Evolutionary conservation across 2,113 vertebrate species (phyloP).

Genomic region (Gulo gulo): DNA sequence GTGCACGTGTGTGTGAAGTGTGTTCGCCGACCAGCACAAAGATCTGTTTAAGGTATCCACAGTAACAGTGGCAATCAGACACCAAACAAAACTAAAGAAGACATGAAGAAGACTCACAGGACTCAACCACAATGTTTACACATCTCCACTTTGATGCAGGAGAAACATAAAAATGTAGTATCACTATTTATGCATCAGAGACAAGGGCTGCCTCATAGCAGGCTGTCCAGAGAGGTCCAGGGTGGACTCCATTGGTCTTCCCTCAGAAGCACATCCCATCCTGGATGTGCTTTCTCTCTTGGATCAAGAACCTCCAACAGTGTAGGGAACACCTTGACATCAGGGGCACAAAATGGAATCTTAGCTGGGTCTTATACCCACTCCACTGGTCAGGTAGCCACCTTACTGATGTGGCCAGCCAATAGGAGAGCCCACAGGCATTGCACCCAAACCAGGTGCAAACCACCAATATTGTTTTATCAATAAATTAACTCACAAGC

Average conservation of each 20-base stretch:
- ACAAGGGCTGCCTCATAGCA: neutral
- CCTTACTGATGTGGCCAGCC: neutral
- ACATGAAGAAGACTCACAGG: neutral
- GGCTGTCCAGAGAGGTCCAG: neutral
- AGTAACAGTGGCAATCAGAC: neutral
- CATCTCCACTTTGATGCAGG: neutral
- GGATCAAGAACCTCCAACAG: neutral
- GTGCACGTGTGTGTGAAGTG: accelerated
- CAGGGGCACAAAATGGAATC: neutral
- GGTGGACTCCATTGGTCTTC: neutral
- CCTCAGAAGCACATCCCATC: too few relatives aligned
- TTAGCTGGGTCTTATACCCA: neutral
- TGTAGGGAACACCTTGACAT: neutral
- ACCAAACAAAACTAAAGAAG: neutral
- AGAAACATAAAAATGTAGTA: neutral
- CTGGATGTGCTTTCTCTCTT: neutral
- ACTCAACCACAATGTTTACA: neutral
- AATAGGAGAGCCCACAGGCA: neutral
- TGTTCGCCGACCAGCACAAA: neutral
- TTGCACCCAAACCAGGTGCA: neutral
- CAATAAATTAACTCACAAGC: neutral
- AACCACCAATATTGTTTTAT: neutral
- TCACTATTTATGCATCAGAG: neutral
- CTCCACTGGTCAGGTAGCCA: neutral
- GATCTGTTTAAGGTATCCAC: neutral